Base-by-base conservation (phyloP, 2,888 invertebrate species). In the Athetis lepigone region DNA sequence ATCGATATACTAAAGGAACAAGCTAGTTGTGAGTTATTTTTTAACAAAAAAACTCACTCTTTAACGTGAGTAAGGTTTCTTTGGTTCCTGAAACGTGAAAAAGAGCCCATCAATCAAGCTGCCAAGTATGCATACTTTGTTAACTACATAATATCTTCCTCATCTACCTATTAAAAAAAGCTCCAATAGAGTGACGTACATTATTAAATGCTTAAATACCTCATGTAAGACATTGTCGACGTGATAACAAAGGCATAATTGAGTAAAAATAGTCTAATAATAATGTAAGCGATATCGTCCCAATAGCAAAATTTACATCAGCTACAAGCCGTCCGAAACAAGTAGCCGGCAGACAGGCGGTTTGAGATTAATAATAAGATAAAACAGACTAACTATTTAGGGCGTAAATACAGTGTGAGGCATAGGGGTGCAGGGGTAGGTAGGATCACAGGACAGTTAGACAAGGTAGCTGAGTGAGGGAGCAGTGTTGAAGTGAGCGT, bases 401-500 rank as follows among this genome's bases (percentile, higher is more conserved):
- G 42, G 54, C 57, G 19, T 57, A 70, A 27, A 70, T 51, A 73
- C 27, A 39, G 36, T 59, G 39, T 60, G 68, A 70, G 36, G 19
- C 25, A 25, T 9, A 19, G 46, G 54, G 39, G 13, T 46, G 33
- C 16, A 16, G 29, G 69, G 62, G 29, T 45, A 45, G 45, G 51
- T 57, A 59, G 39, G 46, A 23, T 43, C 25, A 47, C 25, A 47
- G 60, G 58, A 46, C 46, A 62, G 49, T 23, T 67, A 45, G 56
- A 33, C 36, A 52, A 52, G 73, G 51, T 65, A 70, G 66, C 59
- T 62, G 62, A 47, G 52, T 70, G 69, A 73, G 69, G 81, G 80
- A 64, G 65, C 65, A 82, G 88, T 92, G 88, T 84, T 92, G 91
- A 92, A 90, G 92, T 90, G 88, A 90, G 92, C 89, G 87, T 93